Base-by-base conservation (phyloP, 1,140 invertebrate genomes). In the Macrosteles quadrilineatus region DNA sequence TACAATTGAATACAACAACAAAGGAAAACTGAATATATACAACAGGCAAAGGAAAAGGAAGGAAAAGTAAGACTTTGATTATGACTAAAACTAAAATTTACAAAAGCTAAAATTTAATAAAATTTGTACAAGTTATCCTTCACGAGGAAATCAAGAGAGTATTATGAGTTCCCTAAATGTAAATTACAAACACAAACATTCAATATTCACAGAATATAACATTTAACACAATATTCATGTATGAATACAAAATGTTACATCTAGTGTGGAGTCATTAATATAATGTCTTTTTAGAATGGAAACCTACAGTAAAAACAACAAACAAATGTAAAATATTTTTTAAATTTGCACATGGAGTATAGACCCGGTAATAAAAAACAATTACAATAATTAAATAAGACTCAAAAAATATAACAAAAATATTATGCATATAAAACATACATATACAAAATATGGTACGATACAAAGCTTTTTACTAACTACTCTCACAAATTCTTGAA, bases 201-300 rank as follows among this genome's bases (percentile, higher is more conserved):
- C 55, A 59, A 59, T 59, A 59, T 59, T 59, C 55, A 59, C 27
- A 59, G 55, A 59, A 59, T 59, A 59, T 59, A 59, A 59, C 55
- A 30, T 30, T 11, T n/a, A 29, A 11, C 4, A 59, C 12, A 59
- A 59, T 59, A 59, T 59, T 59, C 55, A 59, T 9, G 25, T n/a
- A 59, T 59, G 55, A 59, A 59, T 59, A 59, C 55, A 59, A 6
- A 30, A 30, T 59, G 12, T 50, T 50, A 50, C 47, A 19, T 21
- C 9, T 25, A 59, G 21, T 29, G 25, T 6, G 23, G 17, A 50
- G 47, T 59, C 55, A 59, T 30, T 59, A 59, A 30, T 59, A 59
- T 59, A 59, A 59, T 59, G 55, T 59, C 55, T 59, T 59, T 59
- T 59, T 30, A 21, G 4, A 25, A 50, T n/a, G 3, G 21, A 50